Evolutionary conservation across 1,140 invertebrate species (phyloP).

Genomic region (Chrysopa pallens): DNA sequence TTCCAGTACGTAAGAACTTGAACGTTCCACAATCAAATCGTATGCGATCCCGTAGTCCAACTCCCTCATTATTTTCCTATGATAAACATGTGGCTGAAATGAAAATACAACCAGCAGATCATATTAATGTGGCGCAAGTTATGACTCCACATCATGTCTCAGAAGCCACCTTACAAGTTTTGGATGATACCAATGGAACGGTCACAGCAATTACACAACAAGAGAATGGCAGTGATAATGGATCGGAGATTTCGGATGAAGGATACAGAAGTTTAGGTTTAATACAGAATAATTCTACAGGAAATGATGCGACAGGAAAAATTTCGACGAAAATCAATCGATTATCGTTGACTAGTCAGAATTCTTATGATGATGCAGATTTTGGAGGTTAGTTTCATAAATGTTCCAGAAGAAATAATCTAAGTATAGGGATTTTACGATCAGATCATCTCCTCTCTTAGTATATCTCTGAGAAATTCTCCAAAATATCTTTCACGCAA

Average conservation of each 20-base stretch:
- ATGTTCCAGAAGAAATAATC: too few relatives aligned
- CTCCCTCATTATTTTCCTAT: constrained; percentile 16
- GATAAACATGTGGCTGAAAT: constrained; percentile 19
- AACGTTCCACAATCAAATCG: not conserved
- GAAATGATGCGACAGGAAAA: constrained; percentile 13
- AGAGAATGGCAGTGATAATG: constrained; percentile 42
- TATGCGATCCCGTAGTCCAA: constrained; percentile 14
- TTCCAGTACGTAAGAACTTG: constrained; percentile 14
- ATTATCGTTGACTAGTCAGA: constrained; percentile 42
- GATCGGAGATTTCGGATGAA: constrained; percentile 73
- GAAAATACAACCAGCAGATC: constrained; percentile 20
- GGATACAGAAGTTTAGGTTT: constrained; percentile 65
- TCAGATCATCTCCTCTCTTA: too few relatives aligned
- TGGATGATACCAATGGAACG: constrained; percentile 4
- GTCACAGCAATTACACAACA: constrained; percentile 1
- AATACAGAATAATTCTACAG: constrained; percentile 28
- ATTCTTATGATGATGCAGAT: constrained; percentile 46
- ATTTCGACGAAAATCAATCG: constrained; percentile 33
- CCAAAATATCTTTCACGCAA: constrained; percentile 4
- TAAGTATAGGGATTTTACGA: too few relatives aligned
- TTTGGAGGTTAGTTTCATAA: constrained; percentile 31
- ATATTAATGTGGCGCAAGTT: constrained; percentile 21
- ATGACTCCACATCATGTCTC: constrained; percentile 23
- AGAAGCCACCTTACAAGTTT: constrained; percentile 19
- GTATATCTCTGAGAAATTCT: too few relatives aligned